phyloP scores from a whole-genome alignment of 2,797 vertebrate species.

The Cheirogaleus major region DNA sequence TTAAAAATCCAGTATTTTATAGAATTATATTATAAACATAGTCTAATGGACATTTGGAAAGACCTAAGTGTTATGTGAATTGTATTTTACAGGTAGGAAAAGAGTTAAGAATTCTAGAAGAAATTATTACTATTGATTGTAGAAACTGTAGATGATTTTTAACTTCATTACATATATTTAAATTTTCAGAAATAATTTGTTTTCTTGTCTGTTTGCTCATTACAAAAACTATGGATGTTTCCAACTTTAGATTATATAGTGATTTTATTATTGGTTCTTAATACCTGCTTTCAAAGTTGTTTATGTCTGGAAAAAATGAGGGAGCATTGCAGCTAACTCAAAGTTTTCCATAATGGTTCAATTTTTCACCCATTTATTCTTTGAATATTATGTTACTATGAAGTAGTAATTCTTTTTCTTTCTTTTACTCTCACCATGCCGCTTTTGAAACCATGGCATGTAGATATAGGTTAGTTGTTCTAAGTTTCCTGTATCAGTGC shows the following conservation, averaged over 20 bases:
- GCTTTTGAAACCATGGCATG: background rate
- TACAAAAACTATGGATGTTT: conserved; percentile 47
- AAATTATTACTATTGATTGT: conserved; percentile 37
- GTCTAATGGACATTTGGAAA: background rate
- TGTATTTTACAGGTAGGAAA: background rate
- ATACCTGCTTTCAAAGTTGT: conserved; percentile 51
- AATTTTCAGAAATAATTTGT: conserved; percentile 21
- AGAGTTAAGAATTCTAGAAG: background rate
- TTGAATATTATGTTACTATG: conserved; percentile 37
- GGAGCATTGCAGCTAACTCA: conserved; percentile 33
- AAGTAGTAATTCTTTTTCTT: conserved; percentile 59
- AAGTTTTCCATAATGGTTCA: conserved; percentile 53
- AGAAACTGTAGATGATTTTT: conserved; percentile 26
- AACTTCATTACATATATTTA: conserved; percentile 26
- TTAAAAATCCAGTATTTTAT: background rate
- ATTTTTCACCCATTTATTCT: conserved; percentile 63
- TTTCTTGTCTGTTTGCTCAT: background rate
- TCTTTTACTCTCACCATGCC: conserved; percentile 39
- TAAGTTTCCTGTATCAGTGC: conserved; percentile 5
- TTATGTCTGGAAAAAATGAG: conserved; percentile 57
- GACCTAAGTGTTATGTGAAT: background rate
- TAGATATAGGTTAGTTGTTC: background rate
- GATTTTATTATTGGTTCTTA: conserved; percentile 52
- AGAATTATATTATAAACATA: background rate
- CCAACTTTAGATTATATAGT: conserved; percentile 19